A percentile compares a stretch with the other conserved stretches of the same genome.
These are phyloP conservation scores for Psilopogon haemacephalus DNA, from an alignment of 2,113 vertebrate species.

Conservation along the genomic window DNA sequence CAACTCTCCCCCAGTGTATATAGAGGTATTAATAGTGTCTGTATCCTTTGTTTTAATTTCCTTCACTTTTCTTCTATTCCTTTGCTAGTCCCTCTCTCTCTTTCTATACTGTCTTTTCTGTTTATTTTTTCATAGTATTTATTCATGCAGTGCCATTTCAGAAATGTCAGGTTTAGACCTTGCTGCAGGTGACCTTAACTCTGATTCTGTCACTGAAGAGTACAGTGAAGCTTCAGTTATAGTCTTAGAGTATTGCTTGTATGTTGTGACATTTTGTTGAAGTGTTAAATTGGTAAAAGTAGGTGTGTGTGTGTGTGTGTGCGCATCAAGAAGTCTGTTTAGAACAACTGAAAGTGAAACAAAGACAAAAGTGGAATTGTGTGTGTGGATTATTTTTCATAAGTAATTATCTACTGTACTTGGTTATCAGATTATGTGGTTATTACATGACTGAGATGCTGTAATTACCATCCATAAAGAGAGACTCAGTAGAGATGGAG, in stretches of 20 bases:
- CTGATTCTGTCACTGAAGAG: not conserved
- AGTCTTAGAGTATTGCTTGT: not conserved
- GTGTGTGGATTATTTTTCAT: not conserved
- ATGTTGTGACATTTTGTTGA: not conserved
- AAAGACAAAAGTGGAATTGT: not conserved
- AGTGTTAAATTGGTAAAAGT: not conserved
- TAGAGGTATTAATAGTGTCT: not conserved
- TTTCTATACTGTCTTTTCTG: not conserved
- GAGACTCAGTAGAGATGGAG: not conserved
- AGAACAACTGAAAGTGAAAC: not conserved
- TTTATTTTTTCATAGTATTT: not conserved
- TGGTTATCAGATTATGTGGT: not conserved
- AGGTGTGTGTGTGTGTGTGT: not conserved
- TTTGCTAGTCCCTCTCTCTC: not conserved
- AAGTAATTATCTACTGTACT: not conserved
- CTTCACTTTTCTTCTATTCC: not conserved
- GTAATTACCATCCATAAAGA: not conserved
- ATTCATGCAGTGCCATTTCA: constrained; percentile 3
- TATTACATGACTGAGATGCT: not conserved
- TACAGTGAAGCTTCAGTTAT: not conserved
- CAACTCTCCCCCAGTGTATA: not conserved
- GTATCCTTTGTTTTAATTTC: not conserved
- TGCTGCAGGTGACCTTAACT: not conserved
- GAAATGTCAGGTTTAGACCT: constrained; percentile 39
- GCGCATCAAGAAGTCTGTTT: not conserved